Evolutionary conservation across 2,797 vertebrate species (phyloP).

Genomic region (Dendrocincla fuliginosa): DNA sequence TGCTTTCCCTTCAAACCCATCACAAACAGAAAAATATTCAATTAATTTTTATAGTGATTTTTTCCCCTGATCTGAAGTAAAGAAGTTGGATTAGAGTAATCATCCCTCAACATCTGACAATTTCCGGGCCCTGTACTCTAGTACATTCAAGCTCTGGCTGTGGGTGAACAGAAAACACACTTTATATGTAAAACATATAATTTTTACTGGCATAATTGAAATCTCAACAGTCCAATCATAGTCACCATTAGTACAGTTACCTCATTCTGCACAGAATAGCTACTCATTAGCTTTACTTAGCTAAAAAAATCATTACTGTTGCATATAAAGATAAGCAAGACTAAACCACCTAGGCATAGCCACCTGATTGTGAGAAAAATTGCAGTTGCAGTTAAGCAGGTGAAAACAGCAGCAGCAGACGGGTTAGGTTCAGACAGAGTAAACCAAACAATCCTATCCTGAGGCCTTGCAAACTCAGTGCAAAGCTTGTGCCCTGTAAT

Average conservation of each 20-base stretch:
- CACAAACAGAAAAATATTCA: not conserved
- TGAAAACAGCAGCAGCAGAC: not conserved
- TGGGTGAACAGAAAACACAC: not conserved
- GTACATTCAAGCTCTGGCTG: not conserved
- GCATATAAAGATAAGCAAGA: not conserved
- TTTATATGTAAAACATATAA: not conserved
- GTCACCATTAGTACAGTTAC: not conserved
- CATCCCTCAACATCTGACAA: not conserved
- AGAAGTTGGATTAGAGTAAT: not conserved
- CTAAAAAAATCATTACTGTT: not conserved
- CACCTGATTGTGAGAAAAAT: not conserved
- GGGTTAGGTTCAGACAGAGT: not conserved
- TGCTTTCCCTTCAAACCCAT: not conserved
- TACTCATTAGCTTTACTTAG: not conserved
- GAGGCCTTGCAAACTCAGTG: too few species aligned
- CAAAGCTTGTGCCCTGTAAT: too few species aligned
- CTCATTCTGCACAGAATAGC: not conserved
- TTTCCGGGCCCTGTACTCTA: not conserved
- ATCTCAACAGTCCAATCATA: not conserved
- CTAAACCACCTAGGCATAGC: not conserved
- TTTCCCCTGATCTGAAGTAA: not conserved
- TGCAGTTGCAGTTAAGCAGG: not conserved
- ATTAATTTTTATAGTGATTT: not conserved
- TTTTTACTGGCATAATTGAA: not conserved
- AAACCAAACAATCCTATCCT: not conserved